Conservation (phyloP, 2,113 vertebrate species). For the Perca fluviatilis region DNA sequence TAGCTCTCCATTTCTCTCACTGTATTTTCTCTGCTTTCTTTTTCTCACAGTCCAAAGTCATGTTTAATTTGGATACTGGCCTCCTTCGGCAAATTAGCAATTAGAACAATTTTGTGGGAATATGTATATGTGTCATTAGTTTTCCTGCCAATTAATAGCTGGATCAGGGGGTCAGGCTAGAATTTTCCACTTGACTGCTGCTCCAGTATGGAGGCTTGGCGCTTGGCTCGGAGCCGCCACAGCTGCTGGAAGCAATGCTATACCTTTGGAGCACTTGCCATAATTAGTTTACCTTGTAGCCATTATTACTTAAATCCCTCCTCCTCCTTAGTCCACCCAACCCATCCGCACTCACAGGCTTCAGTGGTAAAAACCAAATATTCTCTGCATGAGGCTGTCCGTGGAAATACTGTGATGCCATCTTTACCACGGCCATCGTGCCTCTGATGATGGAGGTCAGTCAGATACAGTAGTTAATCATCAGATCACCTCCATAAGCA, state of each 20-base stretch:
- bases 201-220: slow-evolving; percentile 90
- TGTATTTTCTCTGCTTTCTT: slow-evolving; percentile 57
- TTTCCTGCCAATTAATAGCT: slow-evolving; percentile 97
- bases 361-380: slow-evolving; percentile 8
- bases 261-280: slow-evolving; percentile 90
- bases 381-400: slow-evolving; percentile 10
- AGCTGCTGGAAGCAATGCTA: slow-evolving; percentile 89
- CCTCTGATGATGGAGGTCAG: slow-evolving; percentile 91
- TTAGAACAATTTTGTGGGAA: slow-evolving; percentile 98
- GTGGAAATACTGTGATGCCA: slow-evolving; percentile 86
- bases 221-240: slow-evolving; percentile 87
- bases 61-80: slow-evolving; percentile 95
- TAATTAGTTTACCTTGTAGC: slow-evolving; percentile 99
- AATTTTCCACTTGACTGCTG: slow-evolving; percentile 95
- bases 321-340: slow-evolving; percentile 75
- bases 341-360: slow-evolving; percentile 4
- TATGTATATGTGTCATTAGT: slow-evolving; percentile 99
- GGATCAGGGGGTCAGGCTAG: slow-evolving; percentile 92
- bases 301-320: slow-evolving; percentile 94
- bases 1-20: slow-evolving; percentile 1
- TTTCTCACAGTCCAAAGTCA: slow-evolving; percentile 88
- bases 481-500: slow-evolving; percentile 93
- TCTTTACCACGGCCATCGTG: slow-evolving; percentile 82
- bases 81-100: slow-evolving; percentile 99
- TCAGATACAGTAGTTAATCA: slow-evolving; percentile 93